Percentiles rank a stretch among this genome's conserved stretches.
These are phyloP conservation scores for Melieria crassipennis DNA, from an alignment of 2,888 invertebrate species.

Conservation along the genomic window DNA sequence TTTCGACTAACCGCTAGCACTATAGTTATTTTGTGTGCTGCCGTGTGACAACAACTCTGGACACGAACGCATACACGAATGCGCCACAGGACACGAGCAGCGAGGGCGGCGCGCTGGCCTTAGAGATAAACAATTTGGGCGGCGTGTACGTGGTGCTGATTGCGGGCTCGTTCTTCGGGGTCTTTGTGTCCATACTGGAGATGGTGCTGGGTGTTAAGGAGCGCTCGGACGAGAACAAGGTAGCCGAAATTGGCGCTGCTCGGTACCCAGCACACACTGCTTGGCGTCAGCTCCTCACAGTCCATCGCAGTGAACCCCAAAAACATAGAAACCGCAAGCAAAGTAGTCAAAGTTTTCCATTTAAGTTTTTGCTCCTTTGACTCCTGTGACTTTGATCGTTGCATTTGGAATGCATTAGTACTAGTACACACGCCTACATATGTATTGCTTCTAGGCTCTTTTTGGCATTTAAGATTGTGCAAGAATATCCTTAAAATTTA, in stretches of 20 bases:
- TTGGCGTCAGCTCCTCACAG: too few relatives aligned
- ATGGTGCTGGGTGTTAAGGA: conserved; percentile 61
- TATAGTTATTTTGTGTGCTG: background rate
- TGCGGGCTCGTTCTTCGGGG: conserved; percentile 65
- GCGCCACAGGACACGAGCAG: conserved; percentile 53
- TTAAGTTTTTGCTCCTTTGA: too few relatives aligned
- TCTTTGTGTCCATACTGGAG: conserved; percentile 61
- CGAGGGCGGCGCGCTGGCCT: conserved; percentile 64
- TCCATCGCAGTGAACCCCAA: too few relatives aligned
- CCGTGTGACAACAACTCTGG: background rate
- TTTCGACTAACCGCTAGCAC: too few relatives aligned
- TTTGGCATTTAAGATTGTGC: too few relatives aligned
- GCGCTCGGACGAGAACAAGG: conserved; percentile 61
- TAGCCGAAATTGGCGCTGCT: conserved; percentile 40
- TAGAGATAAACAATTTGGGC: conserved; percentile 74
- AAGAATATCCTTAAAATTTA: too few relatives aligned
- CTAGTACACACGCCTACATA: background rate
- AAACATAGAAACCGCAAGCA: too few relatives aligned
- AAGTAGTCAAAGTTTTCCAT: too few relatives aligned
- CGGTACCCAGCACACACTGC: too few relatives aligned
- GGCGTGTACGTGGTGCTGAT: conserved; percentile 74
- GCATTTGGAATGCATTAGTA: background rate
- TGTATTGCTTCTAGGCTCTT: too few relatives aligned
- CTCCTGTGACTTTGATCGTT: background rate
- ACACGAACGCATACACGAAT: background rate